phyloP scores from a whole-genome alignment of 1,140 invertebrate species.

The Psilanteris sp. region DNA sequence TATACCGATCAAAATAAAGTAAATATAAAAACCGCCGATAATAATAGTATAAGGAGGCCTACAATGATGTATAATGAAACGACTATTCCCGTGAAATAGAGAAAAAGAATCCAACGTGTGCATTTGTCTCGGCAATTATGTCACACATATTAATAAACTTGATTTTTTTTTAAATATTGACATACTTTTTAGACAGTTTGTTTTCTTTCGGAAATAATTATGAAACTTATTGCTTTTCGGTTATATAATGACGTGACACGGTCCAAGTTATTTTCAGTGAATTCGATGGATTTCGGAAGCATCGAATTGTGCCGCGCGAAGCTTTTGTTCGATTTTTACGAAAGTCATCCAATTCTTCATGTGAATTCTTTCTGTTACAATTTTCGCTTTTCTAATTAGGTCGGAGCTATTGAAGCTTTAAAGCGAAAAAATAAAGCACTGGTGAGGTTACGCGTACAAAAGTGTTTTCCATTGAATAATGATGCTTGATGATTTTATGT shows the following conservation, averaged over 20 bases:
- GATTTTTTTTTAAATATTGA: constrained; percentile 21
- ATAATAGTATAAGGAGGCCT: constrained; percentile 36
- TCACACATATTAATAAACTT: constrained; percentile 28
- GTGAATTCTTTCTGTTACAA: neutral
- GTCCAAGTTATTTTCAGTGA: constrained; percentile 10
- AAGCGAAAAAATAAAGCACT: too few species aligned
- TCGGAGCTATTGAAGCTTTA: too few species aligned
- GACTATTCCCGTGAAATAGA: constrained; percentile 17
- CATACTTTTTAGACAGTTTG: constrained; percentile 20
- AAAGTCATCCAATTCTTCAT: neutral
- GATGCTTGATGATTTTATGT: too few species aligned
- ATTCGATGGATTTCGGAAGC: constrained; percentile 14
- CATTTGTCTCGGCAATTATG: constrained; percentile 7
- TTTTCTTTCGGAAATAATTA: constrained; percentile 28
- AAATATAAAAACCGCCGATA: too few species aligned
- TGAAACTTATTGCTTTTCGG: constrained; percentile 5
- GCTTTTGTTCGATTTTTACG: constrained; percentile 7
- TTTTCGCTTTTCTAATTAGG: neutral
- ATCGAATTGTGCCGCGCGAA: neutral
- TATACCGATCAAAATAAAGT: too few species aligned
- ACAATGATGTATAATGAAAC: constrained; percentile 6
- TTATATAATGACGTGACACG: constrained; percentile 13
- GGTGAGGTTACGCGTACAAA: too few species aligned
- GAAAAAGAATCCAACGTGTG: neutral
- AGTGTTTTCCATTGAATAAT: too few species aligned